Evolutionary conservation across 2,888 invertebrate genomes (phyloP).

Genomic region (Lepidocyrtoides sp.): DNA sequence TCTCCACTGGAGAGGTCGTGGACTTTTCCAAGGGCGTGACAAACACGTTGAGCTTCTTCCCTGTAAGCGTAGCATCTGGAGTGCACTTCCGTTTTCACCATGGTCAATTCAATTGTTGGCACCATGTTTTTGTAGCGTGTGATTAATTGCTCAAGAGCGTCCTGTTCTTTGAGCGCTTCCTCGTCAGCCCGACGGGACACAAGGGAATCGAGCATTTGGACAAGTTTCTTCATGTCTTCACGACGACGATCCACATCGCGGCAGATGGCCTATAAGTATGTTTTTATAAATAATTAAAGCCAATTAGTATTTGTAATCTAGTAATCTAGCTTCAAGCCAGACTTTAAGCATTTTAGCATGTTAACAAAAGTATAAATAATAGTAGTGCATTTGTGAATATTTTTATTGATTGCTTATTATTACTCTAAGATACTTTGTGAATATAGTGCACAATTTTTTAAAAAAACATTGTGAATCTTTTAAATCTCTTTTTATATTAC

Average conservation of each 20-base stretch:
- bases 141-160: conserved; percentile 93
- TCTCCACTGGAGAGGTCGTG: conserved; percentile 91
- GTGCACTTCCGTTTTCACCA: conserved; percentile 96
- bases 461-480: too few species aligned
- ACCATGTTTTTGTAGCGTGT: conserved; percentile 96
- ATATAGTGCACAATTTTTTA: too few species aligned
- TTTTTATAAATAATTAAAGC: background rate
- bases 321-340: too few species aligned
- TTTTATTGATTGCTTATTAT: too few species aligned
- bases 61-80: conserved; percentile 97
- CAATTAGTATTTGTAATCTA: background rate
- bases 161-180: conserved; percentile 93
- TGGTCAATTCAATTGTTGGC: conserved; percentile 96
- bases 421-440: too few species aligned
- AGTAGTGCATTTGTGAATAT: too few species aligned
- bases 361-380: too few species aligned
- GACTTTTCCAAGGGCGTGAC: conserved; percentile 90
- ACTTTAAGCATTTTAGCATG: too few species aligned
- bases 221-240: conserved; percentile 98
- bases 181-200: conserved; percentile 93
- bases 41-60: conserved; percentile 89
- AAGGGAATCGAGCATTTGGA: conserved; percentile 95
- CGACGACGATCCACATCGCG: conserved; percentile 96
- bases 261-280: conserved; percentile 91
- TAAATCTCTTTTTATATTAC: background rate